Conservation (phyloP, 2,888 invertebrate genomes). For the Caenorhabditis sp. region DNA sequence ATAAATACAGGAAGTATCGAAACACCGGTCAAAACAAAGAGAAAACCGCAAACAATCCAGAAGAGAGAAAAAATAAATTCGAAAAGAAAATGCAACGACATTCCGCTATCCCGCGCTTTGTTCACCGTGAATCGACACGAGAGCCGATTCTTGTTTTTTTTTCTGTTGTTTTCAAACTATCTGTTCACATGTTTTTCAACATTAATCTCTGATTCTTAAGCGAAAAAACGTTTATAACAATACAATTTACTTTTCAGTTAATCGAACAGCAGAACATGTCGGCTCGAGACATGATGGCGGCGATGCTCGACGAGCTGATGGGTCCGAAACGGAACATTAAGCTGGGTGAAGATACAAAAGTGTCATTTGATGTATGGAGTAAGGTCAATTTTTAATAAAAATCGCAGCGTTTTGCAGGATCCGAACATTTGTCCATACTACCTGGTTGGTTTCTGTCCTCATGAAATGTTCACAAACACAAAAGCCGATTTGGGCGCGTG, state of each 20-base stretch:
- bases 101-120: constrained; percentile 21
- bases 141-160: neutral
- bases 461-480: constrained; percentile 98
- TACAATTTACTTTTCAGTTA: neutral
- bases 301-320: constrained; percentile 81
- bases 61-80: neutral
- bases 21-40: too few species aligned
- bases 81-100: constrained; percentile 5
- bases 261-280: constrained; percentile 57
- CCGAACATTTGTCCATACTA: constrained; percentile 96
- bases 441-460: constrained; percentile 97
- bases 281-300: constrained; percentile 77
- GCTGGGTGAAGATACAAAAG: constrained; percentile 68
- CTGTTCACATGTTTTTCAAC: neutral
- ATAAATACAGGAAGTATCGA: too few species aligned
- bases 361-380: constrained; percentile 65
- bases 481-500: constrained; percentile 96
- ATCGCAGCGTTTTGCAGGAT: constrained; percentile 72
- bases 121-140: constrained; percentile 39
- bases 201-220: neutral
- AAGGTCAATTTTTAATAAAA: neutral
- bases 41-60: neutral
- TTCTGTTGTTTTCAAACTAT: neutral
- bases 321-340: constrained; percentile 78
- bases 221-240: neutral